Conservation (phyloP, 1,140 invertebrate species). For the Bombus balteatus region DNA sequence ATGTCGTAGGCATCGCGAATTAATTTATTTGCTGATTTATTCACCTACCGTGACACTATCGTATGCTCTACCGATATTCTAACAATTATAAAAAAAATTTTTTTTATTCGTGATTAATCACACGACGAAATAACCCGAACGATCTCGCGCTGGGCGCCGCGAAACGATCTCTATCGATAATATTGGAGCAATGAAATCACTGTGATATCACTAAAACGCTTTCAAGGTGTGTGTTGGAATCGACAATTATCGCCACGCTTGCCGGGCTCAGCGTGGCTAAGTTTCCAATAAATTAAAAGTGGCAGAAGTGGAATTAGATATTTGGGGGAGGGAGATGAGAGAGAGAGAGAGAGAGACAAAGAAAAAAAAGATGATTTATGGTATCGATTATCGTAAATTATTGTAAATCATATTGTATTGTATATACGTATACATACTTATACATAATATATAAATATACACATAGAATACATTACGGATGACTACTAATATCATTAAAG, state of each 20-base stretch:
- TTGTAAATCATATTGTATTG: slow-evolving; percentile 65
- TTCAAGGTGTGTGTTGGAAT: slow-evolving; percentile 80
- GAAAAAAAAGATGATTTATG: slow-evolving; percentile 65
- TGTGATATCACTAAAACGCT: slow-evolving; percentile 83
- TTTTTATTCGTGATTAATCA: not conserved
- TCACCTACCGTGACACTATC: too few relatives aligned
- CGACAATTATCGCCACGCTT: slow-evolving; percentile 61
- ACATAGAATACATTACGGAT: slow-evolving; percentile 66
- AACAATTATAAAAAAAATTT: not conserved
- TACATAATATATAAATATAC: slow-evolving; percentile 50
- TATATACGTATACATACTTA: slow-evolving; percentile 67
- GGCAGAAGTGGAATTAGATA: slow-evolving; percentile 27
- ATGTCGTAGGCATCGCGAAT: not conserved
- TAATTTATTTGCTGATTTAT: not conserved
- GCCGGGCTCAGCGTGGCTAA: slow-evolving; percentile 32
- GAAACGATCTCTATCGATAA: slow-evolving; percentile 80
- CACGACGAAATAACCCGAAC: slow-evolving; percentile 25
- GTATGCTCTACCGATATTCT: not conserved
- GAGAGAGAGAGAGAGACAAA: slow-evolving; percentile 19
- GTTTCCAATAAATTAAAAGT: slow-evolving; percentile 42
- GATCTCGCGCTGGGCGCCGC: slow-evolving; percentile 57
- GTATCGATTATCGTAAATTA: slow-evolving; percentile 75
- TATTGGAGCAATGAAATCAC: slow-evolving; percentile 83
- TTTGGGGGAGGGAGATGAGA: slow-evolving; percentile 5
- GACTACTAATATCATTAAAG: slow-evolving; percentile 62